Evolutionary conservation across 2,113 vertebrate genomes (phyloP).

Genomic region (Otolemur garnettii): DNA sequence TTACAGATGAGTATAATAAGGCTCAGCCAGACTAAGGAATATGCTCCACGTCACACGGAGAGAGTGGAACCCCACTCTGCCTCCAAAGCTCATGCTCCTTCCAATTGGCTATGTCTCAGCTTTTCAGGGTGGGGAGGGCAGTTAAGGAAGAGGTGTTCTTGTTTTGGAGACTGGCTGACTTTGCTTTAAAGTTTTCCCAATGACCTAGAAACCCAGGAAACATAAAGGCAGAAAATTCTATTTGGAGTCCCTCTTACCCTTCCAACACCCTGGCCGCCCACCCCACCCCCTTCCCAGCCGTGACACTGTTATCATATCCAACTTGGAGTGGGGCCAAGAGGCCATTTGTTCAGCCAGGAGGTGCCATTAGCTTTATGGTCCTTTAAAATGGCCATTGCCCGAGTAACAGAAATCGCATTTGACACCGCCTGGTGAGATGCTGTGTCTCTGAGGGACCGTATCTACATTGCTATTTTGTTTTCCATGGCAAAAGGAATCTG

Average conservation of each 20-base stretch:
- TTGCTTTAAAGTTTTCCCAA: background rate
- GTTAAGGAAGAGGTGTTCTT: background rate
- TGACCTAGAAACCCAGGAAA: background rate
- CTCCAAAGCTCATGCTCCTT: background rate
- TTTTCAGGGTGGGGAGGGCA: background rate
- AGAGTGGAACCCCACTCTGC: background rate
- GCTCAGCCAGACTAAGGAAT: background rate
- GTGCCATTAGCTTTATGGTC: slow-evolving; percentile 36
- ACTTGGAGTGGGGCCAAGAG: fast-evolving
- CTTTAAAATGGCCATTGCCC: slow-evolving; percentile 38
- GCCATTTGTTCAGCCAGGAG: slow-evolving; percentile 36
- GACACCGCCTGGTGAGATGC: background rate
- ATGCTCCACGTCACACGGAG: background rate
- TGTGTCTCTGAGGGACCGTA: background rate
- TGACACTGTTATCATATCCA: background rate
- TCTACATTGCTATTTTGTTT: background rate
- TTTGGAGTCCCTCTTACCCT: background rate
- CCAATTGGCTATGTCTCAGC: background rate
- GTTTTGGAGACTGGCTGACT: background rate
- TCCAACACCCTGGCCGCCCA: background rate
- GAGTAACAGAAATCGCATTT: background rate
- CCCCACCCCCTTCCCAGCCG: background rate
- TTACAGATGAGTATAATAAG: background rate
- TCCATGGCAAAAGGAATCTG: background rate
- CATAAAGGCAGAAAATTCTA: background rate